Evolutionary conservation across 2,113 vertebrate genomes (phyloP), one percentile per base, ranked within the genome.

Genomic region (Corythaeola cristata): DNA sequence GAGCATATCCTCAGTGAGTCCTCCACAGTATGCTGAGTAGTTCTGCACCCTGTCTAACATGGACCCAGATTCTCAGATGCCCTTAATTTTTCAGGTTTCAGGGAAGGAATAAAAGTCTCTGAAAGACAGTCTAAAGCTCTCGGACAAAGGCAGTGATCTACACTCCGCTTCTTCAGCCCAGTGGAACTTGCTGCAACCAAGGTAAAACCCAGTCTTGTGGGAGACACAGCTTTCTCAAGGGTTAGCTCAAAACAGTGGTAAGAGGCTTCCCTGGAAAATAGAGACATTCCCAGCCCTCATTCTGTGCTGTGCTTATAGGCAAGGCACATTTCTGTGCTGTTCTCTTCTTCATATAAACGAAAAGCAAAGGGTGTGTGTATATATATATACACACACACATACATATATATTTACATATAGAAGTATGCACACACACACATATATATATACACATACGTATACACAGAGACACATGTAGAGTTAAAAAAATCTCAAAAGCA

Each of bases 101-200:
- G 26, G 37, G 44, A 37, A 90, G 84, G n/a, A 6, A 12, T 35
- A 6, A 22, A 45, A 78, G 17, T 49, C 30, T 67, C 60, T 79
- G 63, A 80, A 92, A 72, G 64, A 49, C 16, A 64, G 23, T 6
- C 73, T 89, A 67, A 67, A 78, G 8, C 15, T 84, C 33, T 88
- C 50, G 41, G 24, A 58, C 24, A 79, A 35, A 79, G 37, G 8
- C 49, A 69, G 49, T 8, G 23, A 68, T n/a, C 20, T 50, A 8
- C 5, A 1, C 8, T 58, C 23, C 0, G 0, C 33, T 87, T 12
- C 52, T 72, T 22, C 2, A 4, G 15, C 41, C 55, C 33, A 50
- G 19, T 23, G n/a, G 6, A 58, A 74, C 26, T 92, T 58, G 9
- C 6, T 0, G 2, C 10, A 59, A 11, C 4, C 6, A 47, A 78